phyloP scores from a whole-genome alignment of 2,888 invertebrate species.

The Petrolisthes cinctipes region DNA sequence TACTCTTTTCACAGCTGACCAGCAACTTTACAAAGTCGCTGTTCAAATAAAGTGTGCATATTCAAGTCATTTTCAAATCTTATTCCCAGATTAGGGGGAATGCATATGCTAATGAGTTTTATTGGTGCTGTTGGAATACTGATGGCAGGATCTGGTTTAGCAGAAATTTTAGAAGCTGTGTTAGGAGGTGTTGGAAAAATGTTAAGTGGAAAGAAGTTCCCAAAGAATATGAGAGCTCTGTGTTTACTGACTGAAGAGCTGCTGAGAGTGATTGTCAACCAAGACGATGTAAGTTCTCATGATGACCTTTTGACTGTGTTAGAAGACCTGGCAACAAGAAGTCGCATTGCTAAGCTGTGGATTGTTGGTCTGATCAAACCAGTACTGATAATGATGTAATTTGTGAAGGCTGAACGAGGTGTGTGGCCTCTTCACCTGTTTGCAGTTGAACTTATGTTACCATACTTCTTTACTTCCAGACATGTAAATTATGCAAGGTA shows the following conservation, averaged over 20 bases:
- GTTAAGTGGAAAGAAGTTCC: conserved; percentile 11
- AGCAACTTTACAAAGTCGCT: conserved; percentile 1
- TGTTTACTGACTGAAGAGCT: neutral
- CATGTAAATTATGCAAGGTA: conserved; percentile 4
- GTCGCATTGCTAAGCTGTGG: neutral
- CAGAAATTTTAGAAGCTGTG: neutral
- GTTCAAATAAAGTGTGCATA: neutral
- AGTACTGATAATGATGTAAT: conserved; percentile 15
- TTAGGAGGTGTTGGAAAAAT: neutral
- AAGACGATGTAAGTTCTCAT: neutral
- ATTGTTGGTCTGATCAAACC: neutral
- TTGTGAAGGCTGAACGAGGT: conserved; percentile 13
- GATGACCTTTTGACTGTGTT: neutral
- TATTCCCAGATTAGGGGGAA: conserved; percentile 1
- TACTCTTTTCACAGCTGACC: neutral
- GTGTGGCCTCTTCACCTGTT: neutral
- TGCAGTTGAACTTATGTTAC: neutral
- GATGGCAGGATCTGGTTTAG: neutral
- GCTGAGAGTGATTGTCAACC: neutral
- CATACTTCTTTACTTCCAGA: neutral
- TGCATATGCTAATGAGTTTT: conserved; percentile 5
- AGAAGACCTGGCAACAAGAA: neutral
- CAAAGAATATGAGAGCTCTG: conserved; percentile 14
- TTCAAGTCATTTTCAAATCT: neutral
- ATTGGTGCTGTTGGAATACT: neutral